phyloP scores from a whole-genome alignment of 2,888 invertebrate species.

The Drosophila paramelanica region DNA sequence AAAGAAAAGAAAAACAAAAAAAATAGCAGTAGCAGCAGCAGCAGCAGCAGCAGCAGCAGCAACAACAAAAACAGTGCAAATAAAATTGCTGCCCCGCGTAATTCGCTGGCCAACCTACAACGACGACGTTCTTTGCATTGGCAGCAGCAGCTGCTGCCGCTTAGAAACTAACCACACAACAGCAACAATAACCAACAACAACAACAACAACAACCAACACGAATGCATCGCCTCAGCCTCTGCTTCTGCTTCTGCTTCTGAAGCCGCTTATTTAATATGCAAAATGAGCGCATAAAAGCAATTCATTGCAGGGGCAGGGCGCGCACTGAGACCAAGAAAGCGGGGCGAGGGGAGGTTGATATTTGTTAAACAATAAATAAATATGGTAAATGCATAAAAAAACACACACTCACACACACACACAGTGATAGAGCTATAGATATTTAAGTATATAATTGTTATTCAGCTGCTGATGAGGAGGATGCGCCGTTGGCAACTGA shows the following conservation, averaged over 20 bases:
- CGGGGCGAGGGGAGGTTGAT: conserved; percentile 16
- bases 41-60: background rate
- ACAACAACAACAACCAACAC: conserved; percentile 51
- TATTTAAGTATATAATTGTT: conserved; percentile 56
- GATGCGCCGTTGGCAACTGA: conserved; percentile 65
- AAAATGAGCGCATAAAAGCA: conserved; percentile 78
- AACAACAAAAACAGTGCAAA: conserved; percentile 17
- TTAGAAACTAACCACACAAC: conserved; percentile 64
- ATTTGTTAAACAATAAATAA: conserved; percentile 72
- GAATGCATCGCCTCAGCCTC: conserved; percentile 41
- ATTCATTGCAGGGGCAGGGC: conserved; percentile 73
- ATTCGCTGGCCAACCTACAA: conserved; percentile 66
- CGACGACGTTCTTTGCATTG: conserved; percentile 62
- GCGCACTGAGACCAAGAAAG: conserved; percentile 1
- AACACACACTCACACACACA: background rate
- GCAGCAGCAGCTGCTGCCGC: conserved; percentile 62
- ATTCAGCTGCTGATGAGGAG: conserved; percentile 65
- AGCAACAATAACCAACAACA: conserved; percentile 18
- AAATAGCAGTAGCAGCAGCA: background rate
- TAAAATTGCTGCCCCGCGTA: conserved; percentile 55
- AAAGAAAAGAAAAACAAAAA: background rate
- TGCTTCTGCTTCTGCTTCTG: conserved; percentile 15
- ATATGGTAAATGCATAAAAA: conserved; percentile 49
- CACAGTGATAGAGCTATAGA: background rate
- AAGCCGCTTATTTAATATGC: conserved; percentile 75